phyloP scores from a whole-genome alignment of 2,888 invertebrate species.

The Trichopoda pennipes region DNA sequence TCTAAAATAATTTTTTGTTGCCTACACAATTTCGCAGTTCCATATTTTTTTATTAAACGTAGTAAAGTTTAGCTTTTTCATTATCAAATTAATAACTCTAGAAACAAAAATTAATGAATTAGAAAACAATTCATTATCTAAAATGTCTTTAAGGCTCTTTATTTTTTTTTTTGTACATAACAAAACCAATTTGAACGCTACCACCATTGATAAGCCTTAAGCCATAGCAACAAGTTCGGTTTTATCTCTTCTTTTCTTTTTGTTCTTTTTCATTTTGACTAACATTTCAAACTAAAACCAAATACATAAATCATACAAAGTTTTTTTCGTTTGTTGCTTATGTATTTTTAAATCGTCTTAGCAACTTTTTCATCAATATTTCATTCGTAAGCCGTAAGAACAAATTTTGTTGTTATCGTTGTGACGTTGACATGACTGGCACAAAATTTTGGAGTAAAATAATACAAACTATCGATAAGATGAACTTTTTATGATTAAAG shows the following conservation, averaged over 20 bases:
- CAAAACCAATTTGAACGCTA: no score
- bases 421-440: neutral
- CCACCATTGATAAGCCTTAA: neutral
- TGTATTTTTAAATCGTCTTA: neutral
- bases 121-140: no score
- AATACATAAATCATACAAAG: conserved; percentile 55
- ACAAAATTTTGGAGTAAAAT: conserved; percentile 16
- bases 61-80: no score
- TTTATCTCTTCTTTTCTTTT: neutral
- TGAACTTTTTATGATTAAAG: conserved; percentile 55
- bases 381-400: neutral
- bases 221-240: conserved; percentile 33
- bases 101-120: no score
- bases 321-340: conserved; percentile 15
- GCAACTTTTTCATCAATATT: conserved; percentile 44
- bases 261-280: conserved; percentile 4
- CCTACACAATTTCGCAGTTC: no score
- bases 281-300: neutral
- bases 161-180: no score
- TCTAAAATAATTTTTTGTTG: no score
- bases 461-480: conserved; percentile 52
- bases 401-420: neutral
- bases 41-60: no score
- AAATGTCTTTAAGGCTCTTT: no score
- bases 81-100: no score